A percentile compares a stretch with the other conserved stretches of the same genome.
Evolutionary conservation across 2,888 invertebrate species (phyloP).

Genomic region (Sialis fuliginosa): DNA sequence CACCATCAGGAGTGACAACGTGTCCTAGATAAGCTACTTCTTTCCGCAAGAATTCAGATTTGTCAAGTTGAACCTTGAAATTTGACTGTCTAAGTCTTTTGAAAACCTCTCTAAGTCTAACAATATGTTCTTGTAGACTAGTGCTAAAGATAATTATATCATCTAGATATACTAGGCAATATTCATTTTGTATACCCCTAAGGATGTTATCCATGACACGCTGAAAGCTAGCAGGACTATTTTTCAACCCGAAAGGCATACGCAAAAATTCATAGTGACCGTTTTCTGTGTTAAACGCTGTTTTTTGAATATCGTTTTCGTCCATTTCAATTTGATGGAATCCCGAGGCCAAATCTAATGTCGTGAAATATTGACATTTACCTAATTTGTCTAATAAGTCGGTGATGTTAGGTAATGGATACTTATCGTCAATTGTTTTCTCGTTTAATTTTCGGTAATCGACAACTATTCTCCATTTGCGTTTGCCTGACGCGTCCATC

Average conservation of each 20-base stretch:
- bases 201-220: constrained; percentile 4
- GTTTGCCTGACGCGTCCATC: too few species aligned
- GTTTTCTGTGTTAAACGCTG: constrained; percentile 8
- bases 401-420: too few species aligned
- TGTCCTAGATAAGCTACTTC: constrained; percentile 14
- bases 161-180: constrained; percentile 11
- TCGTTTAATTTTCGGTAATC: too few species aligned
- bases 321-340: constrained; percentile 13
- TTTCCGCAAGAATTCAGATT: constrained; percentile 9
- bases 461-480: too few species aligned
- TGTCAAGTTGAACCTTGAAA: constrained; percentile 10
- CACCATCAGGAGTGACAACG: constrained; percentile 12
- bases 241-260: too few species aligned
- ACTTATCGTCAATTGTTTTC: too few species aligned
- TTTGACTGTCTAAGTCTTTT: constrained; percentile 6
- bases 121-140: constrained; percentile 9
- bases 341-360: constrained; percentile 11
- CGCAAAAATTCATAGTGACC: too few species aligned
- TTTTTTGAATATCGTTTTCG: constrained; percentile 9
- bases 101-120: constrained; percentile 7
- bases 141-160: constrained; percentile 12
- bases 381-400: constrained; percentile 10
- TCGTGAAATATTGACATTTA: constrained; percentile 10
- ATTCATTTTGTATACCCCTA: background rate
- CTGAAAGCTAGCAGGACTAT: too few species aligned